phyloP scores from a whole-genome alignment of 2,888 invertebrate genomes.

The Patella pellucida region DNA sequence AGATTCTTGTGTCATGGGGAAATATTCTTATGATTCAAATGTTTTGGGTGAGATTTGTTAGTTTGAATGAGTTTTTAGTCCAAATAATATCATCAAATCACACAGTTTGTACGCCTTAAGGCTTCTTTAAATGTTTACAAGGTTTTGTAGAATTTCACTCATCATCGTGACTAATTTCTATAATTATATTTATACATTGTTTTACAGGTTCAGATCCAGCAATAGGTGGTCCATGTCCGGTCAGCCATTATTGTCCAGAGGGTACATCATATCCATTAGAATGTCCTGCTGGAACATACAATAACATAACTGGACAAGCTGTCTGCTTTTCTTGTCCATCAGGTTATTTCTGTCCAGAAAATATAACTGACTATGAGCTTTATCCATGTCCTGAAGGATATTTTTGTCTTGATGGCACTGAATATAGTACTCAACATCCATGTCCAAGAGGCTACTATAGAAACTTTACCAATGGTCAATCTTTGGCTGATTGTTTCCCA shows the following conservation, averaged over 20 bases:
- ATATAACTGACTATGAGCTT: constrained; percentile 56
- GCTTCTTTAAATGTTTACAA: too few relatives aligned
- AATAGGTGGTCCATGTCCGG: constrained; percentile 65
- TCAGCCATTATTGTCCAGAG: constrained; percentile 64
- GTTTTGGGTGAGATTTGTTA: too few relatives aligned
- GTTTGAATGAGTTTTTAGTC: too few relatives aligned
- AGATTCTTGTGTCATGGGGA: too few relatives aligned
- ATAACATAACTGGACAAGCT: constrained; percentile 60
- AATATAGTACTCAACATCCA: constrained; percentile 50
- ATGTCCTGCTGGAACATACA: constrained; percentile 66
- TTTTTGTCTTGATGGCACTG: constrained; percentile 64
- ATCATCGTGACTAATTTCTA: too few relatives aligned
- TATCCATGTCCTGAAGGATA: constrained; percentile 63
- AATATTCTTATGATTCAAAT: too few relatives aligned
- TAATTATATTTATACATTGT: constrained; percentile 13
- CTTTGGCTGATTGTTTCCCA: constrained; percentile 55
- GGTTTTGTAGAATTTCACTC: too few relatives aligned
- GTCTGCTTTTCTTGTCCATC: constrained; percentile 61
- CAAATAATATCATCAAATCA: too few relatives aligned
- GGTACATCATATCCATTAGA: constrained; percentile 63
- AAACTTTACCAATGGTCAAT: constrained; percentile 49
- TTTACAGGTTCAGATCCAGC: constrained; percentile 49
- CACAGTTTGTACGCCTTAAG: too few relatives aligned
- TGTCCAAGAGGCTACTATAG: constrained; percentile 64
- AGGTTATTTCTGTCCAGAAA: constrained; percentile 65